Percentiles rank a stretch among this genome's conserved stretches.
phyloP scores from a whole-genome alignment of 1,140 invertebrate genomes.

The Brachionus angularis region DNA sequence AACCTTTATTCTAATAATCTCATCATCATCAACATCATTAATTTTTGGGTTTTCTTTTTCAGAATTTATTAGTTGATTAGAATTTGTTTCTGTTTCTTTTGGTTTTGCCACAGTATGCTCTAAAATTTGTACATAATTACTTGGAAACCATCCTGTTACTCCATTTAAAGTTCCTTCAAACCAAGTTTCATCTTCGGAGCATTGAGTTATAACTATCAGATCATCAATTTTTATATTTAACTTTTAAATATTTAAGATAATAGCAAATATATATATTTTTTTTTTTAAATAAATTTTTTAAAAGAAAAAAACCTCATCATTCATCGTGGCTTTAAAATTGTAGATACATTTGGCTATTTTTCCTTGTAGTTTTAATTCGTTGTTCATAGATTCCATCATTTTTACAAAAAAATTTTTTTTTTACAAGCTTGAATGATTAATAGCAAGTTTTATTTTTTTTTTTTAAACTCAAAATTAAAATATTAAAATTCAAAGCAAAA shows the following conservation, averaged over 20 bases:
- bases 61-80: no score
- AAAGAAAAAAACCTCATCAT: neutral
- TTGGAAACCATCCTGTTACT: slow-evolving; percentile 96
- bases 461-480: no score
- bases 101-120: slow-evolving; percentile 23
- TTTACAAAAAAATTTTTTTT: no score
- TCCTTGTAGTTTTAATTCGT: no score
- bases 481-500: no score
- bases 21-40: slow-evolving; percentile 9
- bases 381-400: no score
- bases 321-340: slow-evolving; percentile 31
- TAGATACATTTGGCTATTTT: slow-evolving; percentile 28
- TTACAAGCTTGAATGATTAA: no score
- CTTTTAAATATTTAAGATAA: neutral
- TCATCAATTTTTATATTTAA: slow-evolving; percentile 71
- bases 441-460: no score
- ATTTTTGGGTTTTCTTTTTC: neutral
- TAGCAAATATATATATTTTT: neutral
- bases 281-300: neutral
- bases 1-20: slow-evolving; percentile 4
- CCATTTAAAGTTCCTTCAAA: slow-evolving; percentile 92
- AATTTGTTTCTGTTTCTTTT: no score
- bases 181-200: slow-evolving; percentile 91
- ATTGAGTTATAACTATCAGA: slow-evolving; percentile 86
- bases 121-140: slow-evolving; percentile 73